phyloP scores from a whole-genome alignment of 2,797 vertebrate species.

The Lagothrix lagotricha region DNA sequence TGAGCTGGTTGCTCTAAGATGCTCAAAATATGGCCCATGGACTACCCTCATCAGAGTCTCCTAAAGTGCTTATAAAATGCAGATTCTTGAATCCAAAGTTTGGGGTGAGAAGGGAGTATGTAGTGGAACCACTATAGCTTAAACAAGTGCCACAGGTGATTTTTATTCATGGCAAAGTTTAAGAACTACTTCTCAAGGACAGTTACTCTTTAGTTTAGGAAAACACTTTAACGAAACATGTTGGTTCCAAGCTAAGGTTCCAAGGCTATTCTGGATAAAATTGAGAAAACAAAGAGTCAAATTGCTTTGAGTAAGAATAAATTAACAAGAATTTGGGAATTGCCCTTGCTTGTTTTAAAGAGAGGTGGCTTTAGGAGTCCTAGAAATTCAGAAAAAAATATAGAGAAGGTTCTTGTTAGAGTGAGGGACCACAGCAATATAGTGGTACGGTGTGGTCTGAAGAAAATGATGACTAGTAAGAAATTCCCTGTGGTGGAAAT shows the following conservation, averaged over 20 bases:
- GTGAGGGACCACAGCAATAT: not conserved
- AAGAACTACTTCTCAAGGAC: constrained; percentile 1
- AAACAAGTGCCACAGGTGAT: not conserved
- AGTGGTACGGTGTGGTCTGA: not conserved
- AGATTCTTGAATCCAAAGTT: constrained; percentile 13
- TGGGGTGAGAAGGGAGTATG: not conserved
- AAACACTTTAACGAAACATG: constrained; percentile 11
- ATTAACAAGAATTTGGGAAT: constrained; percentile 13
- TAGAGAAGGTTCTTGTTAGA: not conserved
- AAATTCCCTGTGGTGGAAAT: not conserved
- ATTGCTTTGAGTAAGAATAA: constrained; percentile 30
- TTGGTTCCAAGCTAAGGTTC: constrained; percentile 12
- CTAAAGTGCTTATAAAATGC: not conserved
- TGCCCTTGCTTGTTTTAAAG: not conserved
- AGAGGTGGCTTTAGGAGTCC: not conserved
- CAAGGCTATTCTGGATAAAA: constrained; percentile 31
- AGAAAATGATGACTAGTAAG: not conserved
- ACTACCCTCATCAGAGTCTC: not conserved
- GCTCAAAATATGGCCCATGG: not conserved
- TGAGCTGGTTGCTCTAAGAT: not conserved
- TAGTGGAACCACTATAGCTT: not conserved
- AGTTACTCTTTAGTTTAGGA: constrained; percentile 13
- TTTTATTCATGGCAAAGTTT: constrained; percentile 43
- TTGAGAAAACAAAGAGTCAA: constrained; percentile 18
- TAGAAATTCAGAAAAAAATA: constrained; percentile 47